These are phyloP conservation scores for Luffia ferchaultella DNA, from an alignment of 2,888 invertebrate genomes.

Conservation along the genomic window DNA sequence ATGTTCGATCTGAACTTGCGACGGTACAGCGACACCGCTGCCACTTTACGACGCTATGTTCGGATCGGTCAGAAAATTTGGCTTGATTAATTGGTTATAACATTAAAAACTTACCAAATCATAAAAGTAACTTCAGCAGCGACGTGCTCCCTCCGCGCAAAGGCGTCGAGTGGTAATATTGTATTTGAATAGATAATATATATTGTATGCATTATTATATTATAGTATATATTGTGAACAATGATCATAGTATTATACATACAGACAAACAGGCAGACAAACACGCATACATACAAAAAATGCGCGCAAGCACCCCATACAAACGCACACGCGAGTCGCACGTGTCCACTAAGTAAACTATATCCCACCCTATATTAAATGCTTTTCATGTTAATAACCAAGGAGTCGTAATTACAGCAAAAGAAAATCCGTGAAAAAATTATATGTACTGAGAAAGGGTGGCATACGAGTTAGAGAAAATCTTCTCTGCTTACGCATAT, in stretches of 20 bases:
- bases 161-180: background rate
- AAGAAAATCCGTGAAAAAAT: background rate
- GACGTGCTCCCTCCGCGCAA: constrained; percentile 21
- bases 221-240: background rate
- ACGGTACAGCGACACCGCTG: too few relatives aligned
- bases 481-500: background rate
- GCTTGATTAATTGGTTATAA: too few relatives aligned
- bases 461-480: background rate
- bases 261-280: background rate
- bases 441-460: background rate
- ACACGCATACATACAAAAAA: background rate
- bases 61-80: too few relatives aligned
- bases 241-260: constrained; percentile 1
- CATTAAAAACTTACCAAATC: constrained; percentile 49
- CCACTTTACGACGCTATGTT: too few relatives aligned
- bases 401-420: background rate
- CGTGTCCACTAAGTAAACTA: background rate
- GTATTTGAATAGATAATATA: constrained; percentile 1
- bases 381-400: background rate
- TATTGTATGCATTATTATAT: background rate
- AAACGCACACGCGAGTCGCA: background rate
- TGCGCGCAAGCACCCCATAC: background rate
- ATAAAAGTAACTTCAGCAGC: constrained; percentile 39
- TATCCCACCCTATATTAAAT: background rate
- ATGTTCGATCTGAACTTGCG: too few relatives aligned